A percentile compares a stretch with the other conserved stretches of the same genome.
These are phyloP conservation scores for Eospalax fontanierii DNA, from an alignment of 2,797 vertebrate species.

Conservation along the genomic window DNA sequence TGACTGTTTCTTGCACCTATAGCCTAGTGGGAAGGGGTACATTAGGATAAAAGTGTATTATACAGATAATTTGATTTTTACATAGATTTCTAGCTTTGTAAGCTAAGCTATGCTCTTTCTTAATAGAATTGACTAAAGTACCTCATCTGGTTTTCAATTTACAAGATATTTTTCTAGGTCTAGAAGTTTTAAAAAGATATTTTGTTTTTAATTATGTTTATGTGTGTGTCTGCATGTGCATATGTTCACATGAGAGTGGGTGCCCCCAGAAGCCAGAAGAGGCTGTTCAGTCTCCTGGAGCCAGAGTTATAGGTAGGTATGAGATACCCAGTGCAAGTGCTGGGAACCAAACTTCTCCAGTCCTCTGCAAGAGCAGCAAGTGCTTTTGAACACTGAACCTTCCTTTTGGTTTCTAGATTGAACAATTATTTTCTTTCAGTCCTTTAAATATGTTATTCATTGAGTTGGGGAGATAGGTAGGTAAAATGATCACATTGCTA, in stretches of 20 bases:
- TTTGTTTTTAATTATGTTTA: neutral
- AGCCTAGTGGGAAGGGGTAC: neutral
- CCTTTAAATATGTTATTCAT: neutral
- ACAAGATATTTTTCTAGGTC: conserved; percentile 20
- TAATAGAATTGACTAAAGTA: neutral
- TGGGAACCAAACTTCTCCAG: neutral
- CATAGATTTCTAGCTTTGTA: neutral
- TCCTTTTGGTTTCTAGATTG: neutral
- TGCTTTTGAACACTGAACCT: neutral
- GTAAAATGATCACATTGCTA: neutral
- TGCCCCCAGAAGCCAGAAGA: neutral
- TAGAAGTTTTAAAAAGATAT: neutral
- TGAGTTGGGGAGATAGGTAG: neutral
- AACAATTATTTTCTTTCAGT: neutral
- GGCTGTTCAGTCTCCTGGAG: neutral
- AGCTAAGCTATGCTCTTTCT: neutral
- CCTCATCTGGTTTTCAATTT: neutral
- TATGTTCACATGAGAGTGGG: neutral
- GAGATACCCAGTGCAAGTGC: neutral
- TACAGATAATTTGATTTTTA: neutral
- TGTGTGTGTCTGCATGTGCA: neutral
- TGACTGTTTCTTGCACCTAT: neutral
- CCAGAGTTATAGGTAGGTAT: neutral
- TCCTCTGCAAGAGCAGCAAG: neutral
- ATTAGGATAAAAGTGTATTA: neutral